Conservation (phyloP, 2,113 vertebrate genomes). For the Cynopterus brachyotis region DNA sequence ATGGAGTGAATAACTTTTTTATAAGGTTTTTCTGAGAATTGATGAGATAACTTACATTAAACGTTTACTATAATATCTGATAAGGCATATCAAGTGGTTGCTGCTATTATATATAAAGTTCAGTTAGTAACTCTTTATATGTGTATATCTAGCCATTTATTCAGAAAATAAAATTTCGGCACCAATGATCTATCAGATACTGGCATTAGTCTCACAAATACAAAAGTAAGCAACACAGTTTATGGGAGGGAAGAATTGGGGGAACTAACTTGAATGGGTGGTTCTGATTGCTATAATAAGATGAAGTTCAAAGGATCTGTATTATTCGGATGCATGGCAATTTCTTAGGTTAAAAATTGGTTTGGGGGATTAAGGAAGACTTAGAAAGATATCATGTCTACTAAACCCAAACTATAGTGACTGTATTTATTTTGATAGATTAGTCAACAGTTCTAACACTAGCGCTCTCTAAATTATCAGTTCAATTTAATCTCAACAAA, state of each 20-base stretch:
- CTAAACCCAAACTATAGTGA: neutral
- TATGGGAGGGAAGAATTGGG: neutral
- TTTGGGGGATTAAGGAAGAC: neutral
- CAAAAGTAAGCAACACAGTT: neutral
- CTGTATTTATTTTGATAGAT: neutral
- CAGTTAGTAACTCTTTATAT: neutral
- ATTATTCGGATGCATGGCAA: neutral
- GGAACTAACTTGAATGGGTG: neutral
- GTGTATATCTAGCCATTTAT: neutral
- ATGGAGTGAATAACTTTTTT: neutral
- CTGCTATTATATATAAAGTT: neutral
- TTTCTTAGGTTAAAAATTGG: neutral
- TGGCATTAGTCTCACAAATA: neutral
- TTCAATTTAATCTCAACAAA: slow-evolving; percentile 7
- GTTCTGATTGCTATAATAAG: neutral
- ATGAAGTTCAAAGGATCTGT: neutral
- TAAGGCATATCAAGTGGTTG: neutral
- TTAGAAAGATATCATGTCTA: neutral
- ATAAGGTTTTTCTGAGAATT: neutral
- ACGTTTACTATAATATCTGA: neutral
- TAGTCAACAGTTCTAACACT: neutral
- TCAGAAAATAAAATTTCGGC: slow-evolving; percentile 25
- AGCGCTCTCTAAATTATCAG: slow-evolving; percentile 21
- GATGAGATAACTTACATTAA: slow-evolving; percentile 21
- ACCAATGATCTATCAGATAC: neutral